phyloP scores from a whole-genome alignment of 2,797 vertebrate species.

The Lophotriccus pileatus region DNA sequence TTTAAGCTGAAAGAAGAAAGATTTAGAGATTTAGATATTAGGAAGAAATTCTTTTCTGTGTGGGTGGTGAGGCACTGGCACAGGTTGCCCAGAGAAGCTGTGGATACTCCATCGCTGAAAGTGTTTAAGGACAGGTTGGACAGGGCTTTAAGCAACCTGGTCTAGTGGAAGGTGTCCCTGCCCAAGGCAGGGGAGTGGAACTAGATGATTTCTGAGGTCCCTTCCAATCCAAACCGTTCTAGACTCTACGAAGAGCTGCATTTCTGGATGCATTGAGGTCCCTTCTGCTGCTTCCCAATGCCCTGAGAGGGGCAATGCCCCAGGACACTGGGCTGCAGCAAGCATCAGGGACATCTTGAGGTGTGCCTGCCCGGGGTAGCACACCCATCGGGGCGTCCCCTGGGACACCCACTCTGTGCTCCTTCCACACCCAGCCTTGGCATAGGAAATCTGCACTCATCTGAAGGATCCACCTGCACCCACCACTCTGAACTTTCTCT shows the following conservation, averaged over 20 bases:
- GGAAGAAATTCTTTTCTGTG: background rate
- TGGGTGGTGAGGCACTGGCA: background rate
- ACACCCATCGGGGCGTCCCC: fast-evolving
- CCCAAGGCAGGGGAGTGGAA: background rate
- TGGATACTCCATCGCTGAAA: background rate
- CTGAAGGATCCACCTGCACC: background rate
- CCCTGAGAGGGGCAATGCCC: background rate
- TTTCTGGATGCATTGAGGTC: background rate
- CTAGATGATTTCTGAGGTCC: background rate
- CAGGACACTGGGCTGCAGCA: fast-evolving
- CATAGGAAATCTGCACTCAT: fast-evolving
- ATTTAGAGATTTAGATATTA: background rate
- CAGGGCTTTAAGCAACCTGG: background rate
- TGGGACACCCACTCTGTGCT: background rate
- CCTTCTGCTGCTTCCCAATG: background rate
- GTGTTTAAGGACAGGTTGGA: background rate
- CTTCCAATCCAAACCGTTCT: background rate
- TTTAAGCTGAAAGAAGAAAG: background rate
- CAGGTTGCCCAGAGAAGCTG: background rate
- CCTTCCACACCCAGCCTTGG: background rate
- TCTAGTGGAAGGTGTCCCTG: background rate
- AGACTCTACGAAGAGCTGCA: background rate
- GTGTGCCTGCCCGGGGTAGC: fast-evolving
- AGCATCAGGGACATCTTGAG: background rate
- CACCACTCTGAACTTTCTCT: background rate